Evolutionary conservation across 35 echinoderm and acorn worm species (phyloP).

Genomic region (Diadema setosum): DNA sequence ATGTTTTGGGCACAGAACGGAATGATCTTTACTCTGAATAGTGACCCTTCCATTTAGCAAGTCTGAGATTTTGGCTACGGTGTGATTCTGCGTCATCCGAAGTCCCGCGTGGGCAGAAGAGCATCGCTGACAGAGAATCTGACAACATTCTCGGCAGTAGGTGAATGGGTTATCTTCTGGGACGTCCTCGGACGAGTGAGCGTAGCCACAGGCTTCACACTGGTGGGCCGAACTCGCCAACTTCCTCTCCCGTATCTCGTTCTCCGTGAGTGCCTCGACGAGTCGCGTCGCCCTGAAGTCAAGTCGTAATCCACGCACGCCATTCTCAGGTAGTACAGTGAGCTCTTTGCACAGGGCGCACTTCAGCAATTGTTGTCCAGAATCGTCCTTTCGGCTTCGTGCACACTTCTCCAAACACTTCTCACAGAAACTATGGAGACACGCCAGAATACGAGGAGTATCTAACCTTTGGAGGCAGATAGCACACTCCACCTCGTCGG

Average conservation of each 20-base stretch:
- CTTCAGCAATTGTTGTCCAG: neutral
- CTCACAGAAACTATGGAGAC: constrained; percentile 7
- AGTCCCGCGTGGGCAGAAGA: neutral
- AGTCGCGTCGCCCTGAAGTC: neutral
- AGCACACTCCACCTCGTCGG: neutral
- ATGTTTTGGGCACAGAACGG: neutral
- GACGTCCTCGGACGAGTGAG: no score
- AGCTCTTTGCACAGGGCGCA: neutral
- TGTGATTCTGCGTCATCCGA: neutral
- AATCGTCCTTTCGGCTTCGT: neutral
- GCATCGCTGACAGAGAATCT: neutral
- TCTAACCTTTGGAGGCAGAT: neutral
- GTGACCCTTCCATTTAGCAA: neutral
- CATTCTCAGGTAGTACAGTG: neutral
- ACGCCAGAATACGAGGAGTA: neutral
- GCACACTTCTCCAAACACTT: neutral
- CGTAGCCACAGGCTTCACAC: neutral
- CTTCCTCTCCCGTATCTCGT: neutral
- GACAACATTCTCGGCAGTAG: neutral
- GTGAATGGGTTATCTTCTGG: neutral
- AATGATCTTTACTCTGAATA: neutral
- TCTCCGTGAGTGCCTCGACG: neutral
- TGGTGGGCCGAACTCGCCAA: neutral
- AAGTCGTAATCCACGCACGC: neutral
- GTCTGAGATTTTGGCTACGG: neutral